A percentile compares a stretch with the other conserved stretches of the same genome.
These are phyloP conservation scores for Crematogaster levior DNA, from an alignment of 2,888 invertebrate species.

Conservation along the genomic window DNA sequence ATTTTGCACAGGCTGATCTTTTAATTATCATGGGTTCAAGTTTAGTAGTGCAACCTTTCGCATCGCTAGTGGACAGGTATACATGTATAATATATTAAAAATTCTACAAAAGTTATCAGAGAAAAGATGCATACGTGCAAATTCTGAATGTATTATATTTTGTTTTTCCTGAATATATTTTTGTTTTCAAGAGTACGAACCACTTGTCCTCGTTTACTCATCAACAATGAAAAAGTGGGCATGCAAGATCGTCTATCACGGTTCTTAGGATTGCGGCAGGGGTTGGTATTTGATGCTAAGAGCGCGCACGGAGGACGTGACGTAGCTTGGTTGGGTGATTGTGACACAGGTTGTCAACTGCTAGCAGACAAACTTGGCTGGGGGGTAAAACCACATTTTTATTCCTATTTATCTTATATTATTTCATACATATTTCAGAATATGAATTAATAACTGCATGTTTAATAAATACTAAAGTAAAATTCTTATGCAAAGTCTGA, in stretches of 20 bases:
- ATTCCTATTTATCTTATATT: slow-evolving; percentile 13
- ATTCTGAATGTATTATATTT: too few relatives aligned
- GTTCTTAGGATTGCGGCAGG: slow-evolving; percentile 86
- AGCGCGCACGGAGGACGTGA: slow-evolving; percentile 89
- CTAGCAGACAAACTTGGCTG: slow-evolving; percentile 93
- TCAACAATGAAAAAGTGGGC: slow-evolving; percentile 92
- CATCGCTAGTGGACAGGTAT: slow-evolving; percentile 93
- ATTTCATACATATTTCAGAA: neutral
- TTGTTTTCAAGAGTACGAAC: slow-evolving; percentile 87
- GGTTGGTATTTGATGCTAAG: slow-evolving; percentile 90
- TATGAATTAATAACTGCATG: slow-evolving; percentile 6
- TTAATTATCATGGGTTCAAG: slow-evolving; percentile 98
- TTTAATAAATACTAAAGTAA: slow-evolving; percentile 7
- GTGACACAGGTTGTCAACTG: slow-evolving; percentile 92
- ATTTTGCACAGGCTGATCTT: slow-evolving; percentile 95
- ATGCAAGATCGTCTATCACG: slow-evolving; percentile 82
- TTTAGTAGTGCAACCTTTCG: slow-evolving; percentile 97
- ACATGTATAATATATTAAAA: slow-evolving; percentile 64
- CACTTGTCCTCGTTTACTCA: slow-evolving; percentile 93
- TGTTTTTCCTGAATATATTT: slow-evolving; percentile 19
- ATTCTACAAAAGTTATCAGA: neutral
- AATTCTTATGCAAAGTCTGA: slow-evolving; percentile 8
- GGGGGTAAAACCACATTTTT: slow-evolving; percentile 87
- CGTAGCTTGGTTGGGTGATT: slow-evolving; percentile 93
- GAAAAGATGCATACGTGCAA: neutral